A percentile compares a stretch with the other conserved stretches of the same genome.
These are phyloP conservation scores for Erebia ligea DNA, from an alignment of 2,888 invertebrate genomes.

Conservation along the genomic window DNA sequence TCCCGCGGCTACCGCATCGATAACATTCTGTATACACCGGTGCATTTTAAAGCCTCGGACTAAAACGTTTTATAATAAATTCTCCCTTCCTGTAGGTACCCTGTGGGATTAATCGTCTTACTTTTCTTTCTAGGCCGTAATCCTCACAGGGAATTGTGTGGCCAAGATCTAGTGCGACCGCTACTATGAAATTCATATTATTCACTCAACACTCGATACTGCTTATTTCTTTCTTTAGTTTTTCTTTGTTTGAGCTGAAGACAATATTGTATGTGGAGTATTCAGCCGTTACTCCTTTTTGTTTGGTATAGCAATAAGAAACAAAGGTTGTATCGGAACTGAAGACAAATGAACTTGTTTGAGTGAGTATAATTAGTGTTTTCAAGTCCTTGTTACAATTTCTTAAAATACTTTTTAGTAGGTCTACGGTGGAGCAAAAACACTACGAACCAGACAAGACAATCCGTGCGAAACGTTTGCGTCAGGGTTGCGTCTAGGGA, in stretches of 20 bases:
- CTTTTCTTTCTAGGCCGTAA: slow-evolving; percentile 77
- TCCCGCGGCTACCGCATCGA: slow-evolving; percentile 53
- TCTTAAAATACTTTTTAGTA: no score
- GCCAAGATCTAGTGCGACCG: slow-evolving; percentile 62
- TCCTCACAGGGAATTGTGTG: slow-evolving; percentile 77
- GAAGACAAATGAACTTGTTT: neutral
- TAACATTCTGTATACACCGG: slow-evolving; percentile 52
- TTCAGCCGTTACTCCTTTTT: neutral
- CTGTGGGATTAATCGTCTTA: slow-evolving; percentile 81
- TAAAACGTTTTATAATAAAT: slow-evolving; percentile 80
- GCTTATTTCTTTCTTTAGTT: slow-evolving; percentile 5
- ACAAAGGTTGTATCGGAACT: neutral
- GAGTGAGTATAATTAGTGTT: no score
- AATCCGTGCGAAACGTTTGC: no score
- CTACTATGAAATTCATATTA: slow-evolving; percentile 54
- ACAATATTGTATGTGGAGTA: neutral
- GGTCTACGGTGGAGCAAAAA: no score
- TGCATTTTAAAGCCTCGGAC: slow-evolving; percentile 63
- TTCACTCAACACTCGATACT: slow-evolving; percentile 41
- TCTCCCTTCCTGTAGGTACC: slow-evolving; percentile 63
- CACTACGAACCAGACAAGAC: no score
- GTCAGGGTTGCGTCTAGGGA: no score
- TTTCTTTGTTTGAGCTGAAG: neutral
- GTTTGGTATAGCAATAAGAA: neutral
- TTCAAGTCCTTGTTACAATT: no score